A percentile compares a stretch with the other conserved stretches of the same genome.
Evolutionary conservation across 2,888 invertebrate genomes (phyloP).

Genomic region (Crioceris asparagi): DNA sequence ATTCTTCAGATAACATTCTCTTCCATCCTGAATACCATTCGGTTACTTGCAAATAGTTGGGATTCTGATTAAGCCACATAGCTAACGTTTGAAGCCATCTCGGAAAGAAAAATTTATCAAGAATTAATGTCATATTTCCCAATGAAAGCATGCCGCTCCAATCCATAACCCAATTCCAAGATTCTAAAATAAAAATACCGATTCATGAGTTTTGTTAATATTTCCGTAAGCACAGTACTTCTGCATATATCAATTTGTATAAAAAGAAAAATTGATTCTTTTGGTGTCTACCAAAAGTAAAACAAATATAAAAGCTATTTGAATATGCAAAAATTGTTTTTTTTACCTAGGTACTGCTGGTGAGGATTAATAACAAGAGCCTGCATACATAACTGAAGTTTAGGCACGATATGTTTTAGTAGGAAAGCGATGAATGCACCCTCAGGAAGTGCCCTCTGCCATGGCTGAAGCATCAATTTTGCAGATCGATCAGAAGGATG

Average conservation of each 20-base stretch:
- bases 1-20: constrained; percentile 45
- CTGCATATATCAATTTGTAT: not conserved
- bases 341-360: constrained; percentile 54
- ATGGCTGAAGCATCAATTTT: constrained; percentile 81
- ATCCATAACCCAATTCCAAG: constrained; percentile 90
- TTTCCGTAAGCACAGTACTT: not conserved
- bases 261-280: not conserved
- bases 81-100: constrained; percentile 80
- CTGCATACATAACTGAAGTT: constrained; percentile 62
- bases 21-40: constrained; percentile 70
- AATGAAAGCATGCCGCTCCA: constrained; percentile 82
- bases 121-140: constrained; percentile 63
- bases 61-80: constrained; percentile 84
- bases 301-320: too few relatives aligned
- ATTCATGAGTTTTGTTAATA: not conserved
- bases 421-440: constrained; percentile 72
- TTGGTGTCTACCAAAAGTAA: not conserved
- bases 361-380: constrained; percentile 59
- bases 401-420: constrained; percentile 79
- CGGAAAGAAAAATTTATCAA: constrained; percentile 87
- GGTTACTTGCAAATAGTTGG: constrained; percentile 82
- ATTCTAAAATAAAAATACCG: constrained; percentile 52
- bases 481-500: constrained; percentile 92
- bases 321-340: too few relatives aligned
- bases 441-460: constrained; percentile 55